Evolutionary conservation across 2,888 invertebrate species (phyloP).

Genomic region (Ichneumon xanthorius): DNA sequence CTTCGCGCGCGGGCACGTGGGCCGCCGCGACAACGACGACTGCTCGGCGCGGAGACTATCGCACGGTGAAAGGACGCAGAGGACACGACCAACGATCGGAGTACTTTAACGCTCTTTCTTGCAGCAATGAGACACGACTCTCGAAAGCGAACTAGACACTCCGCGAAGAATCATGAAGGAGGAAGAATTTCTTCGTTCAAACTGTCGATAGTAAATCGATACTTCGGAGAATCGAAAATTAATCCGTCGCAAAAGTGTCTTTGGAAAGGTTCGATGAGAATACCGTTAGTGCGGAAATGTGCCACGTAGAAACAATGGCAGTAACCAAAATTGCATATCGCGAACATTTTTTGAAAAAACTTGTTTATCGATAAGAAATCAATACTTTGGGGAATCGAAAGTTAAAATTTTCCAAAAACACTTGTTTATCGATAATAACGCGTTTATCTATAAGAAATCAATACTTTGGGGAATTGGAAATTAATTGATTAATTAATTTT

Average conservation of each 20-base stretch:
- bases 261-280: too few relatives aligned
- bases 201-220: too few relatives aligned
- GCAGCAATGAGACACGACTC: background rate
- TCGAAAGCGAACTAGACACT: background rate
- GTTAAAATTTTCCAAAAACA: too few relatives aligned
- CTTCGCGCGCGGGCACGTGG: constrained; percentile 62
- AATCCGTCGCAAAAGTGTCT: background rate
- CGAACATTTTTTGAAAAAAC: too few relatives aligned
- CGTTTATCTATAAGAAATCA: too few relatives aligned
- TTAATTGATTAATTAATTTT: background rate
- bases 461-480: too few relatives aligned
- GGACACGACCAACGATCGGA: constrained; percentile 23
- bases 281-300: background rate
- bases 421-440: too few relatives aligned
- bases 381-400: too few relatives aligned
- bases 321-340: too few relatives aligned
- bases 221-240: too few relatives aligned
- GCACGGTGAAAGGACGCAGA: constrained; percentile 56
- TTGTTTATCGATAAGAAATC: too few relatives aligned
- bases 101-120: constrained; percentile 26
- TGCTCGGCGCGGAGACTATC: constrained; percentile 6
- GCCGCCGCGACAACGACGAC: constrained; percentile 37
- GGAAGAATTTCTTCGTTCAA: background rate
- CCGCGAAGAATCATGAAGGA: constrained; percentile 7
- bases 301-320: too few relatives aligned